Conservation (phyloP, 2,113 vertebrate genomes). For the Cyprinodon variegatus region DNA sequence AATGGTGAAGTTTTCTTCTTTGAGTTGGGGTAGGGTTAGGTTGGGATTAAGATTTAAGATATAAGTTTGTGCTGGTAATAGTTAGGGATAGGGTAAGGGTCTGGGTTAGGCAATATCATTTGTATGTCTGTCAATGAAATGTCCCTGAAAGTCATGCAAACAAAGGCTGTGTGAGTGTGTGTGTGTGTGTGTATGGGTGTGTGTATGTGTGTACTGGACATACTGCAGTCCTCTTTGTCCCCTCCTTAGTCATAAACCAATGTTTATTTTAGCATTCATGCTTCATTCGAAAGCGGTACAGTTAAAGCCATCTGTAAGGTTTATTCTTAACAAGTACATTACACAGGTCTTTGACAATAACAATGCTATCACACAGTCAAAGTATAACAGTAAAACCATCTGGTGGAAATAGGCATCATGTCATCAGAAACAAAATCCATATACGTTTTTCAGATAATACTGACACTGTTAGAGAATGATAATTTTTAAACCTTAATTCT, state of each 20-base stretch:
- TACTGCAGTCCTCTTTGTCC: constrained; percentile 40
- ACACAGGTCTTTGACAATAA: neutral
- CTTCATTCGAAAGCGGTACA: constrained; percentile 47
- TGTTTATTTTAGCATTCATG: constrained; percentile 65
- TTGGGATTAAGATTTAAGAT: too few species aligned
- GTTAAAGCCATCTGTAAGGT: constrained; percentile 67
- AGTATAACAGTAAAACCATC: neutral
- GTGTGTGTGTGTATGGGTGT: constrained; percentile 23
- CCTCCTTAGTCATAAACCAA: constrained; percentile 54
- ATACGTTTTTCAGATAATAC: neutral
- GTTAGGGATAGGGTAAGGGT: too few species aligned
- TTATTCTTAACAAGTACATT: constrained; percentile 29
- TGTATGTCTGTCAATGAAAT: too few species aligned
- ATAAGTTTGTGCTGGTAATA: too few species aligned
- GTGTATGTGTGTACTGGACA: constrained; percentile 34
- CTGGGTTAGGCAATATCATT: too few species aligned
- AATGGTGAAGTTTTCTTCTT: too few species aligned
- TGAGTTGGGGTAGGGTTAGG: too few species aligned
- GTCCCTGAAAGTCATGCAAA: too few species aligned
- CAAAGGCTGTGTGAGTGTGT: neutral
- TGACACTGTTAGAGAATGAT: neutral
- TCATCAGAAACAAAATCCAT: neutral
- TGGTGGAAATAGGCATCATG: neutral
- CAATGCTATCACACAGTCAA: neutral
- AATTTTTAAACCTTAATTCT: too few species aligned